Percentiles rank a stretch among this genome's conserved stretches.
phyloP scores from a whole-genome alignment of 2,113 vertebrate genomes.

The Sisor rabdophorus region DNA sequence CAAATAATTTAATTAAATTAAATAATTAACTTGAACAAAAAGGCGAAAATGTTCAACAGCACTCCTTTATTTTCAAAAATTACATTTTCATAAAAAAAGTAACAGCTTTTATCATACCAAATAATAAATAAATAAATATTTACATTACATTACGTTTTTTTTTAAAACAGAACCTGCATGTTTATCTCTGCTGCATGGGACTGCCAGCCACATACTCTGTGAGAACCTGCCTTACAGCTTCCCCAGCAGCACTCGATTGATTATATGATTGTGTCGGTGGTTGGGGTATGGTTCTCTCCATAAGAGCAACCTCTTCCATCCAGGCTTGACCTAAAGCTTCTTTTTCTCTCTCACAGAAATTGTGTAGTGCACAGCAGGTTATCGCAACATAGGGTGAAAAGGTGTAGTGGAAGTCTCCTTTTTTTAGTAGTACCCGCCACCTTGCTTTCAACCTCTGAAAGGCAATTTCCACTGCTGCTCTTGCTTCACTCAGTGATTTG shows the following conservation, averaged over 20 bases:
- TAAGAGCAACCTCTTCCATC: slow-evolving; percentile 15
- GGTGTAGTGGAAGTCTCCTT: slow-evolving; percentile 8
- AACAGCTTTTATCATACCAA: background rate
- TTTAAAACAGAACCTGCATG: background rate
- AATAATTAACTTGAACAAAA: background rate
- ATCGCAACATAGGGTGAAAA: slow-evolving; percentile 12
- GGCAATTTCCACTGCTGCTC: background rate
- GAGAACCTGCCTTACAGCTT: background rate
- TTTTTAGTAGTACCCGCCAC: background rate
- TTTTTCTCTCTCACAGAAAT: background rate
- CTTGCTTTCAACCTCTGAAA: slow-evolving; percentile 7
- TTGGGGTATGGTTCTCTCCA: background rate
- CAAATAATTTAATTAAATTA: background rate
- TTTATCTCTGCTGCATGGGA: background rate
- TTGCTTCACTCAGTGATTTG: background rate
- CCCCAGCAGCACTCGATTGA: background rate
- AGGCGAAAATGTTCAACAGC: background rate
- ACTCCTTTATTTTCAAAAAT: background rate
- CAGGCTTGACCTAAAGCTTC: background rate
- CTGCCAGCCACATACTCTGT: background rate
- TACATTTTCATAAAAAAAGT: background rate
- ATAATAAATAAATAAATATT: background rate
- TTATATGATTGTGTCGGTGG: background rate
- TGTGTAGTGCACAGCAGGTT: slow-evolving; percentile 6
- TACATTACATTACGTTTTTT: no score